Evolutionary conservation across 2,888 invertebrate species (phyloP).

Genomic region (Muschampia plurimacula): DNA sequence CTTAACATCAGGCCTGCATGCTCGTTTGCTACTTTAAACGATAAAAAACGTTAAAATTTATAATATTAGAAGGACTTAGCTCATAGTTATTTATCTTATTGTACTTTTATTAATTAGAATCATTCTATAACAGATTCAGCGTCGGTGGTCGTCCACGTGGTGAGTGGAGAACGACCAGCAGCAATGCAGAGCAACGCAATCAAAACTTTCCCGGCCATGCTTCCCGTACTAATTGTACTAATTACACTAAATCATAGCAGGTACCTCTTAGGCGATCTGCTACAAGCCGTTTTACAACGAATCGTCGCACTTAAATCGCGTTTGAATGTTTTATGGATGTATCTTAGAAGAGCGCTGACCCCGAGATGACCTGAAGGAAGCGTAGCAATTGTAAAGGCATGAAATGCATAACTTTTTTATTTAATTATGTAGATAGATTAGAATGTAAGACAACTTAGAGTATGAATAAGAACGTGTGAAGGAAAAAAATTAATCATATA

Average conservation of each 20-base stretch:
- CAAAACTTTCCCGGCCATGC: constrained; percentile 55
- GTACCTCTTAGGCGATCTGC: constrained; percentile 32
- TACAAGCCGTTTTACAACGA: constrained; percentile 8
- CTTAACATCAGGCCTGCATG: too few species aligned
- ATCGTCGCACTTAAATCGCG: constrained; percentile 20
- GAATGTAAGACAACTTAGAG: constrained; percentile 31
- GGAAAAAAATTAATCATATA: background rate
- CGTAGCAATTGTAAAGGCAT: constrained; percentile 50
- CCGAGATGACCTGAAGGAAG: constrained; percentile 68
- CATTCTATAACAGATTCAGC: constrained; percentile 88
- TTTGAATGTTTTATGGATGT: constrained; percentile 27
- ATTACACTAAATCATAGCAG: constrained; percentile 53
- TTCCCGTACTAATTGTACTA: constrained; percentile 53
- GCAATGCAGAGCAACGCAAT: constrained; percentile 85
- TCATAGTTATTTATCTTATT: too few species aligned
- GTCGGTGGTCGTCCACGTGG: constrained; percentile 93
- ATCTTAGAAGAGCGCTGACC: constrained; percentile 43
- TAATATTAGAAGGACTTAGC: too few species aligned
- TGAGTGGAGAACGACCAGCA: constrained; percentile 90
- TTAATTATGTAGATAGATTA: constrained; percentile 49
- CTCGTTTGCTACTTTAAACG: too few species aligned
- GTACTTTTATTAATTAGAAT: too few species aligned
- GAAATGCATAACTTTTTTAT: constrained; percentile 51
- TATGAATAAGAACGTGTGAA: constrained; percentile 28
- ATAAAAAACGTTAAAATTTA: too few species aligned